Evolutionary conservation across 2,888 invertebrate species (phyloP).

Genomic region (Nymphalis c-album): DNA sequence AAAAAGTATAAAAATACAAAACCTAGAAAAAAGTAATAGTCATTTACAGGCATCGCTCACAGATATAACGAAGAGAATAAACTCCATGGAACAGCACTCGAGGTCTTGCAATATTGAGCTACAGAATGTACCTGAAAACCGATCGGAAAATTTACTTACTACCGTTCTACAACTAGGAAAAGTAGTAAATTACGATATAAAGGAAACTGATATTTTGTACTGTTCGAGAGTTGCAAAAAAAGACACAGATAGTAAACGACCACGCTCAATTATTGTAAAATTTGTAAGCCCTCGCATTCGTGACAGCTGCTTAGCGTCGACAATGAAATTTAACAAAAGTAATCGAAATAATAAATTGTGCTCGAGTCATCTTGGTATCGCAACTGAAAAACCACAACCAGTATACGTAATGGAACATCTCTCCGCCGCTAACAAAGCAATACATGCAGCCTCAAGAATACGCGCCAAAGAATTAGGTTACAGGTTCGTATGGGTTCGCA

Average conservation of each 20-base stretch:
- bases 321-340: too few species aligned
- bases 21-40: background rate
- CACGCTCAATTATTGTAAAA: background rate
- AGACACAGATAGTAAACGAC: background rate
- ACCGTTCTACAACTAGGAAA: background rate
- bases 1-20: background rate
- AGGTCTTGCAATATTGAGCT: conserved; percentile 5
- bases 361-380: too few species aligned
- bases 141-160: background rate
- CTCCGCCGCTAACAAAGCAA: too few species aligned
- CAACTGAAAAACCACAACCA: too few species aligned
- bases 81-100: conserved; percentile 5
- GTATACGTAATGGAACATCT: too few species aligned
- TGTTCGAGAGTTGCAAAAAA: background rate
- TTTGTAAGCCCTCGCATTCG: too few species aligned
- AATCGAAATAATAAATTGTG: too few species aligned
- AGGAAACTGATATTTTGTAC: background rate
- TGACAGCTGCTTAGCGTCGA: background rate
- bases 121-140: conserved; percentile 1
- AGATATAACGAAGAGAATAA: background rate
- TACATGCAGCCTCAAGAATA: too few species aligned
- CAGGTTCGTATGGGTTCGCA: too few species aligned
- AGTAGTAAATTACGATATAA: background rate
- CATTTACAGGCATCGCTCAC: background rate
- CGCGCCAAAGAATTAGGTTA: too few species aligned